Percentiles rank a stretch among this genome's conserved stretches.
Conservation (phyloP, 2,888 invertebrate species). For the Apotomis turbidana region DNA sequence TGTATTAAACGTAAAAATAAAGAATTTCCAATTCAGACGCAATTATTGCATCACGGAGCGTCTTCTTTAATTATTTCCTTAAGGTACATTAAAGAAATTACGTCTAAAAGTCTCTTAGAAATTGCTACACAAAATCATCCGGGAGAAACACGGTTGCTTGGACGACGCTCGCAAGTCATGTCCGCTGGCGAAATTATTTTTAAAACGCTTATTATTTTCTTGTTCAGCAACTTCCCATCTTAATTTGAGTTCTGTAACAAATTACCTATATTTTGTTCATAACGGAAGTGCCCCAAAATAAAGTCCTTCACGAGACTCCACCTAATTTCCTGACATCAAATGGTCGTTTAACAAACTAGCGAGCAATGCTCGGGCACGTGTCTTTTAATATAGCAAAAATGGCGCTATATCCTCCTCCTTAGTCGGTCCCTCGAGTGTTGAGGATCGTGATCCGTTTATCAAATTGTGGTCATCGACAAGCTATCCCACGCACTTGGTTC, state of each 20-base stretch:
- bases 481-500: no score
- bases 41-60: neutral
- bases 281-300: conserved; percentile 62
- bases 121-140: conserved; percentile 25
- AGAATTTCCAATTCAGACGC: neutral
- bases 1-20: no score
- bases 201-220: conserved; percentile 59
- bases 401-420: no score
- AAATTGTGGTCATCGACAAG: no score
- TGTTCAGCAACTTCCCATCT: conserved; percentile 56
- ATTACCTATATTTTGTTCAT: conserved; percentile 62
- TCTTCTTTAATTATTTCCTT: conserved; percentile 30
- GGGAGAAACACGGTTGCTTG: conserved; percentile 31
- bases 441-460: no score
- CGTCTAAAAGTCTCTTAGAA: conserved; percentile 26
- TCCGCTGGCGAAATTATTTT: conserved; percentile 44
- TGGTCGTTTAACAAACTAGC: neutral
- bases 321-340: conserved; percentile 53
- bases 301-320: conserved; percentile 46
- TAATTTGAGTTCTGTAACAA: conserved; percentile 70
- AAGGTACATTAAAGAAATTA: conserved; percentile 32
- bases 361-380: neutral
- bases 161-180: conserved; percentile 58
- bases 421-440: no score
- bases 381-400: neutral